These are phyloP conservation scores for Gallirallus australis DNA, from an alignment of 2,797 vertebrate genomes.

Conservation along the genomic window DNA sequence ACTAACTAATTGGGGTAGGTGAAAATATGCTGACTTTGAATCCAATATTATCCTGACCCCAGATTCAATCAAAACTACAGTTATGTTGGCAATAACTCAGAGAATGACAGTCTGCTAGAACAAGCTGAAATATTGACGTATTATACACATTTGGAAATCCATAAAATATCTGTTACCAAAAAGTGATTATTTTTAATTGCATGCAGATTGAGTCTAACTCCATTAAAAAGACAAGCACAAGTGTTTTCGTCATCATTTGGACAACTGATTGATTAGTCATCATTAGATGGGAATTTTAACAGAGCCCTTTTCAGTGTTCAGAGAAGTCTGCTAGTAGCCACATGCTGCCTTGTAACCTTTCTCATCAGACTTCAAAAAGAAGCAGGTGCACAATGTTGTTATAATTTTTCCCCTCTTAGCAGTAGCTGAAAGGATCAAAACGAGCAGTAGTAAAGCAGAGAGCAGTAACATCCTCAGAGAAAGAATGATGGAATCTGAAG, in stretches of 20 bases:
- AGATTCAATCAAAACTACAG: neutral
- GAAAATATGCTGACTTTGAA: conserved; percentile 53
- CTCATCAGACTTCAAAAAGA: neutral
- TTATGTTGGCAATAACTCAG: neutral
- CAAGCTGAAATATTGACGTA: neutral
- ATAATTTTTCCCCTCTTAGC: neutral
- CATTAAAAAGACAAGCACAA: neutral
- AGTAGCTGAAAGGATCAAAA: neutral
- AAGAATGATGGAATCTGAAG: neutral
- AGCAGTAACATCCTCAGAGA: neutral
- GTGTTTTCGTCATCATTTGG: neutral
- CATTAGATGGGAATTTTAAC: neutral
- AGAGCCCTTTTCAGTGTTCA: neutral
- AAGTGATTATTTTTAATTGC: neutral
- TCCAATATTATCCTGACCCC: conserved; percentile 9
- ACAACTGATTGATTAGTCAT: neutral
- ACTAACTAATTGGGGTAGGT: conserved; percentile 25
- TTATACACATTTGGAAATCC: neutral
- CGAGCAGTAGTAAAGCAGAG: neutral
- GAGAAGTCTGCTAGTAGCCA: neutral
- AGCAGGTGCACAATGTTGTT: fast-evolving
- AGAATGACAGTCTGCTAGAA: neutral
- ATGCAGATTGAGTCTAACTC: neutral
- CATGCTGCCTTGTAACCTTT: neutral
- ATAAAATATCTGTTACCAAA: neutral